Base-by-base conservation (phyloP, 2,888 invertebrate genomes). In the Sympetrum striolatum region DNA sequence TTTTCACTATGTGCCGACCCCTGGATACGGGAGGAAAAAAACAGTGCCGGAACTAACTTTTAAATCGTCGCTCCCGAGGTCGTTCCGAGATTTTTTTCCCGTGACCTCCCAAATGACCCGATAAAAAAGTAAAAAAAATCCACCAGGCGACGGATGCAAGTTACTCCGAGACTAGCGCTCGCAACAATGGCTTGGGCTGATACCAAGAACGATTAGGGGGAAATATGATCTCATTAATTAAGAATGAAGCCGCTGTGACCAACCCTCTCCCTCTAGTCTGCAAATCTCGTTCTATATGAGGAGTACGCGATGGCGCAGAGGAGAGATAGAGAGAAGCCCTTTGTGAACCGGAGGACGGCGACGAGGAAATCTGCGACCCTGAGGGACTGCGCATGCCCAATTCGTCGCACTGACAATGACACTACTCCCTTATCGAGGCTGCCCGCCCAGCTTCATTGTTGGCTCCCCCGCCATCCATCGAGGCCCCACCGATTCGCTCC, bases 151-250 rank as follows among this genome's bases (percentile, higher is more conserved):
- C 35, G 37, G 37, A 82, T 58, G 25, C 35, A 58, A 60, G 60
- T 53, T 39, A 86, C 58, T 18, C 60, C 86, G 12, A 86, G 37
- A 86, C 86, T 82, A 82, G 82, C 53, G 22, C 64, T 73, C 73
- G 73, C 86, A 86, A 86, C 86, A 86, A 86, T 86, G 60, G 60
- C 64, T 86, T 86, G 86, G 86, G 86, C n/a, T 31, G 86, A 60
- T 64, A 58, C 86, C 86, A 86, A 86, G 86, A 86, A 86, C 86
- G 86, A 86, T 86, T 86, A 86, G 86, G 37, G 60, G 86, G 64
- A 86, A 86, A 86, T 60, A 86, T 31, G 86, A 64, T 60, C 86
- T 60, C 86, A 86, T 86, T 86, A 86, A 86, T 86, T 86, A 86
- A 60, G 35, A 37, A 86, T 4, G 86, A 35, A 86, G 86, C 37